Conservation (phyloP, 2,797 vertebrate genomes). For the Aulostomus chinensis region DNA sequence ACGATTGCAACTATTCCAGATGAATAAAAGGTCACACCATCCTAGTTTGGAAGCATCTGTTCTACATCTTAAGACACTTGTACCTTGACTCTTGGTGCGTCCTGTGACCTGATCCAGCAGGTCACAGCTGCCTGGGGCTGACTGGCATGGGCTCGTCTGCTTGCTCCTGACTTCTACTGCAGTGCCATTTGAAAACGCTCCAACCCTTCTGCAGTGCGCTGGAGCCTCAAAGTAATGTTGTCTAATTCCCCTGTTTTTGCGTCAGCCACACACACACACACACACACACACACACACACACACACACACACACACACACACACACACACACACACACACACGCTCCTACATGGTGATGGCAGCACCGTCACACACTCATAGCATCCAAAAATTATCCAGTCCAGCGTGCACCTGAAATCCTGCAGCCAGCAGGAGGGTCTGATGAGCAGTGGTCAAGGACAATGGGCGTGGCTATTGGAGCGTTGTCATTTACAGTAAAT, state of each 20-base stretch:
- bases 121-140: neutral
- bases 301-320: conserved; percentile 13
- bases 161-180: conserved; percentile 64
- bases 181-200: conserved; percentile 72
- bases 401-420: too few relatives aligned
- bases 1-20: conserved; percentile 4
- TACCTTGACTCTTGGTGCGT: conserved; percentile 5
- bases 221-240: conserved; percentile 59
- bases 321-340: conserved; percentile 18
- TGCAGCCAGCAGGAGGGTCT: conserved; percentile 10
- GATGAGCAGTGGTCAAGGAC: conserved; percentile 41
- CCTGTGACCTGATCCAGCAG: too few relatives aligned
- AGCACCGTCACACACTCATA: conserved; percentile 14
- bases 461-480: conserved; percentile 19
- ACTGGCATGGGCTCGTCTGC: conserved; percentile 48
- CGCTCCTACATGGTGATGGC: conserved; percentile 47
- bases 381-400: conserved; percentile 37
- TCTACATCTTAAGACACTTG: neutral
- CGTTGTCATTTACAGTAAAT: conserved; percentile 28
- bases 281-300: conserved; percentile 7
- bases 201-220: conserved; percentile 75
- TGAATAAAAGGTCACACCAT: conserved; percentile 32
- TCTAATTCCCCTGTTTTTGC: conserved; percentile 43
- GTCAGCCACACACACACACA: conserved; percentile 17
- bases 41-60: conserved; percentile 27